Percentiles rank a stretch among this genome's conserved stretches.
These are phyloP conservation scores for Lasioglossum marginatum DNA, from an alignment of 2,888 invertebrate genomes.

Conservation along the genomic window DNA sequence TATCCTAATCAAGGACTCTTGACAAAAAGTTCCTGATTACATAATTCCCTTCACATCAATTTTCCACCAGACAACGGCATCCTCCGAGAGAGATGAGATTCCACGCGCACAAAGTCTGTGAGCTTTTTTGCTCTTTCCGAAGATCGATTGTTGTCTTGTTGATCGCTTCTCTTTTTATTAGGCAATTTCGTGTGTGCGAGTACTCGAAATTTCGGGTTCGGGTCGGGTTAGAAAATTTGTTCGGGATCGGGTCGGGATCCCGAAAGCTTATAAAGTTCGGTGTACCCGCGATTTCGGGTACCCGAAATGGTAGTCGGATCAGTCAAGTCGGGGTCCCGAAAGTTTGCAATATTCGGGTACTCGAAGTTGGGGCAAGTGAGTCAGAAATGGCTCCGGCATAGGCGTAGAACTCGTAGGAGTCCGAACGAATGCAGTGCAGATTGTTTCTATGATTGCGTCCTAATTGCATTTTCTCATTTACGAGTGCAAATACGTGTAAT, in stretches of 20 bases:
- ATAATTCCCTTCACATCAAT: slow-evolving; percentile 43
- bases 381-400: too few species aligned
- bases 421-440: not conserved
- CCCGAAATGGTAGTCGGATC: too few species aligned
- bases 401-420: too few species aligned
- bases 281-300: too few species aligned
- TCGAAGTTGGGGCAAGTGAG: too few species aligned
- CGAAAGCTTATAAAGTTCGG: too few species aligned
- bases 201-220: too few species aligned
- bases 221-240: too few species aligned
- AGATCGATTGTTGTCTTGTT: slow-evolving; percentile 27
- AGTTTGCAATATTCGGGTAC: too few species aligned
- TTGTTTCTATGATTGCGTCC: slow-evolving; percentile 22
- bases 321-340: too few species aligned
- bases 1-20: slow-evolving; percentile 63
- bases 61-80: slow-evolving; percentile 27
- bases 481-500: slow-evolving; percentile 23
- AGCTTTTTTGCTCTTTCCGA: slow-evolving; percentile 7
- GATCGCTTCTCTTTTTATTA: slow-evolving; percentile 1
- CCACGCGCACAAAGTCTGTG: not conserved
- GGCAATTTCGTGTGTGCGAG: not conserved
- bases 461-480: slow-evolving; percentile 26
- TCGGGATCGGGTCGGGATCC: too few species aligned
- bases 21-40: slow-evolving; percentile 47
- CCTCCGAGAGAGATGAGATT: not conserved